Conservation (phyloP, 92 coral and sea anemone genomes). For the Scolanthus callimorphus region DNA sequence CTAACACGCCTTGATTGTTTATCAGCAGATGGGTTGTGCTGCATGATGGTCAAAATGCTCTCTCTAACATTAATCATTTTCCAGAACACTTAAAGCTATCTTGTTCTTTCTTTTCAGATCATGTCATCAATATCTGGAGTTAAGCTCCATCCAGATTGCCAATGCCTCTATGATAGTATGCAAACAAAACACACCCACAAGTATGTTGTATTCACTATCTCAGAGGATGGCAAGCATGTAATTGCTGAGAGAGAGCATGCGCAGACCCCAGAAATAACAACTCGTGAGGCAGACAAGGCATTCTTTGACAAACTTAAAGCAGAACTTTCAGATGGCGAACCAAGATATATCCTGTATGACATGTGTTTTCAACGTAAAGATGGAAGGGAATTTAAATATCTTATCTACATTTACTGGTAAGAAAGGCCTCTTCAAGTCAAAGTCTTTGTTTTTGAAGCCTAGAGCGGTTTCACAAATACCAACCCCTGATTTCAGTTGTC, state of each 20-base stretch:
- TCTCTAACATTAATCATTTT: too few species aligned
- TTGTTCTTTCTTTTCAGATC: not conserved
- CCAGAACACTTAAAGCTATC: too few species aligned
- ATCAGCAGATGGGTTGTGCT: too few species aligned
- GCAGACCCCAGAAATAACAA: not conserved
- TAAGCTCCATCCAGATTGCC: not conserved
- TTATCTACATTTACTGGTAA: not conserved
- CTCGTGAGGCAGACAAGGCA: not conserved
- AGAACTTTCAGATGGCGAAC: not conserved
- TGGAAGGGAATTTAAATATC: not conserved
- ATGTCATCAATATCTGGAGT: not conserved
- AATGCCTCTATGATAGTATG: not conserved
- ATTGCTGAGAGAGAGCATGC: not conserved
- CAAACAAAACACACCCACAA: not conserved
- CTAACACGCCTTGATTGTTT: too few species aligned
- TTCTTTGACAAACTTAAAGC: not conserved
- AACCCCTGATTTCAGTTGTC: too few species aligned
- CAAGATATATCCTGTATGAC: not conserved
- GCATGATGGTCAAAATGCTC: too few species aligned
- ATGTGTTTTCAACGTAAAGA: not conserved
- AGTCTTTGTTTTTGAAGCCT: too few species aligned
- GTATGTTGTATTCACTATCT: not conserved
- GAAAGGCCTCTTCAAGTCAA: too few species aligned
- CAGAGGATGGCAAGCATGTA: not conserved
- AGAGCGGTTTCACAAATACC: too few species aligned